phyloP scores from a whole-genome alignment of 1,140 invertebrate species.

The Drosophila truncata region DNA sequence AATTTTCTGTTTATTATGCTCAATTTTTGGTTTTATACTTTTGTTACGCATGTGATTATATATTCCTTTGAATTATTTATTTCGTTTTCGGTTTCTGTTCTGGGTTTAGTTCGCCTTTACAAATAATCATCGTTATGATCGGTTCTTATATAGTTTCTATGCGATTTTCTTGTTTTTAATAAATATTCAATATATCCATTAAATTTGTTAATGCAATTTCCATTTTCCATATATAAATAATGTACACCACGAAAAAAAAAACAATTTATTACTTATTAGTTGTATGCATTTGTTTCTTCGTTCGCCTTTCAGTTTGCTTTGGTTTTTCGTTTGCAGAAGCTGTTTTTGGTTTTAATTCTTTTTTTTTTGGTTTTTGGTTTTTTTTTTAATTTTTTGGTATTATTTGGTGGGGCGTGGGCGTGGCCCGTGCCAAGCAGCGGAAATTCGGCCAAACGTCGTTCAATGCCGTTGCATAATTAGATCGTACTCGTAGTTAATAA shows the following conservation, averaged over 20 bases:
- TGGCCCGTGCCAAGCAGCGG: constrained; percentile 58
- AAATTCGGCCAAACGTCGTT: constrained; percentile 41
- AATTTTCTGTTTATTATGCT: constrained; percentile 69
- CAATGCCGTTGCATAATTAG: constrained; percentile 33
- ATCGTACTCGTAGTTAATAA: constrained; percentile 41
- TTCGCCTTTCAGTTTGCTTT: constrained; percentile 25
- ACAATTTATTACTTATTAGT: constrained; percentile 60
- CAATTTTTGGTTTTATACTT: constrained; percentile 69
- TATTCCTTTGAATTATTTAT: constrained; percentile 59
- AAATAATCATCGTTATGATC: constrained; percentile 64
- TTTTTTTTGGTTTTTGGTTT: constrained; percentile 19
- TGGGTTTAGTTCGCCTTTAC: constrained; percentile 64
- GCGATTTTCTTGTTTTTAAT: constrained; percentile 59
- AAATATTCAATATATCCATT: constrained; percentile 72
- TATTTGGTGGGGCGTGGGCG: constrained; percentile 68
- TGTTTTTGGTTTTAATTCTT: constrained; percentile 11
- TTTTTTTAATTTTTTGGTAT: constrained; percentile 2
- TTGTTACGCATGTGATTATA: constrained; percentile 80
- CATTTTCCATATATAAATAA: constrained; percentile 70
- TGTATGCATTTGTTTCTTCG: constrained; percentile 35
- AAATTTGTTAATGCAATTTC: constrained; percentile 56
- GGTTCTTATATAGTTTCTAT: constrained; percentile 74
- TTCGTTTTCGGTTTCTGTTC: constrained; percentile 37
- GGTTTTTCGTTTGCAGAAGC: constrained; percentile 34
- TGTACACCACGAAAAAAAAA: constrained; percentile 68